Percentiles rank a stretch among this genome's conserved stretches.
phyloP scores from a whole-genome alignment of 2,797 vertebrate species.

The Avahi laniger region DNA sequence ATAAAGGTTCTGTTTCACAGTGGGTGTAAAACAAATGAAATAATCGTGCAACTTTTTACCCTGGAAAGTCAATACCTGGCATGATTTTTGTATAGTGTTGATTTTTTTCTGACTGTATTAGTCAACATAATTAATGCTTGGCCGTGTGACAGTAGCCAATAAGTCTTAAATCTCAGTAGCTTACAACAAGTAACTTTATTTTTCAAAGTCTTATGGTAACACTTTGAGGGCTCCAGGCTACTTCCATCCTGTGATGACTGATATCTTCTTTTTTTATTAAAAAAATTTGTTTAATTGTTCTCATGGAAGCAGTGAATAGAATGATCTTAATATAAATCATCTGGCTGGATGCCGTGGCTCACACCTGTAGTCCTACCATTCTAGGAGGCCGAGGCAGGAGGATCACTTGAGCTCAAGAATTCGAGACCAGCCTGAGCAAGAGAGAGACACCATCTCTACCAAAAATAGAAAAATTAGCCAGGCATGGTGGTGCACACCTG shows the following conservation, averaged over 20 bases:
- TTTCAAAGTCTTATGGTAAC: not conserved
- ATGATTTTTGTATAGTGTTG: not conserved
- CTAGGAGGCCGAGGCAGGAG: no score
- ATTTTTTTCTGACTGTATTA: not conserved
- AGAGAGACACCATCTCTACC: no score
- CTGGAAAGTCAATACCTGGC: not conserved
- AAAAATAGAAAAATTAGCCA: no score
- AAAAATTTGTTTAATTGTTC: not conserved
- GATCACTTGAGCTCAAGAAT: no score
- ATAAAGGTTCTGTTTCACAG: not conserved
- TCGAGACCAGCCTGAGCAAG: no score
- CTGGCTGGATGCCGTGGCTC: no score
- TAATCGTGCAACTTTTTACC: not conserved
- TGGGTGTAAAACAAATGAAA: not conserved
- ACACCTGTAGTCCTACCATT: no score
- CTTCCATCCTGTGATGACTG: not conserved
- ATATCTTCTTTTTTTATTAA: not conserved
- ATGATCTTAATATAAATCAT: not conserved
- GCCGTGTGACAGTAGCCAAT: not conserved
- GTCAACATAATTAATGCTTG: not conserved
- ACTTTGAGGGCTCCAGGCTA: not conserved
- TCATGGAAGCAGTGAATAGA: not conserved
- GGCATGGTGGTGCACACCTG: no score
- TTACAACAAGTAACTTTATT: not conserved
- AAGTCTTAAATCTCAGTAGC: not conserved